A percentile compares a stretch with the other conserved stretches of the same genome.
Evolutionary conservation across 2,888 invertebrate genomes (phyloP).

Genomic region (Nesidiocoris tenuis): DNA sequence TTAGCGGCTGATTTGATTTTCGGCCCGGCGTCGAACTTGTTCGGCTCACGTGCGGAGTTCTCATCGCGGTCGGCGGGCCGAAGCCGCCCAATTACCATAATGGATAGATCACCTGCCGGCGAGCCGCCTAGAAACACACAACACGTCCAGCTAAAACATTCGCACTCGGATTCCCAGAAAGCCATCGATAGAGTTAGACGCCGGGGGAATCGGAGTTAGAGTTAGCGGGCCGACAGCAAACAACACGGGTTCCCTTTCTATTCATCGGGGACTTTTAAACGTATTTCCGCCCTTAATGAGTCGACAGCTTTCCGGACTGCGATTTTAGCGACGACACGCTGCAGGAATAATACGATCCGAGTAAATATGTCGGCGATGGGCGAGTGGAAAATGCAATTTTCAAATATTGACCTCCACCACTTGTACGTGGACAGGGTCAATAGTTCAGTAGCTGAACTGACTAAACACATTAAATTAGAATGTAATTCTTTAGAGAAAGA

Average conservation of each 20-base stretch:
- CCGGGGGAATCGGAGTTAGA: background rate
- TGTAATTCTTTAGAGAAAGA: no score
- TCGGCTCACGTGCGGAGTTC: background rate
- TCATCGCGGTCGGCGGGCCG: background rate
- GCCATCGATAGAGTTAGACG: background rate
- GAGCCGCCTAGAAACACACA: background rate
- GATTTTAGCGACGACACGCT: background rate
- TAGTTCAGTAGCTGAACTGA: no score
- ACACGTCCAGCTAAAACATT: background rate
- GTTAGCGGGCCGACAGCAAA: slow-evolving; percentile 5
- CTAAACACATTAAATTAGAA: no score
- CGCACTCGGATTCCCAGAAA: background rate
- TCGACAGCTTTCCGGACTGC: background rate
- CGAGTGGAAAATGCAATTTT: no score
- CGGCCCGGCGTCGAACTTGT: background rate
- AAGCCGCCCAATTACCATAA: slow-evolving; percentile 29
- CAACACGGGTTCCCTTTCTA: slow-evolving; percentile 20
- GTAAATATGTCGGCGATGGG: no score
- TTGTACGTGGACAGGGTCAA: no score
- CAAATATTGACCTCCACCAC: no score
- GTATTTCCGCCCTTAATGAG: background rate
- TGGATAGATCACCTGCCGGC: slow-evolving; percentile 4
- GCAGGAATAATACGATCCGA: no score
- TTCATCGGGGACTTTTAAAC: slow-evolving; percentile 31
- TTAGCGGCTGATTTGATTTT: slow-evolving; percentile 31